Evolutionary conservation across 35 echinoderm and acorn worm genomes (phyloP).

Genomic region (Acanthaster planci): DNA sequence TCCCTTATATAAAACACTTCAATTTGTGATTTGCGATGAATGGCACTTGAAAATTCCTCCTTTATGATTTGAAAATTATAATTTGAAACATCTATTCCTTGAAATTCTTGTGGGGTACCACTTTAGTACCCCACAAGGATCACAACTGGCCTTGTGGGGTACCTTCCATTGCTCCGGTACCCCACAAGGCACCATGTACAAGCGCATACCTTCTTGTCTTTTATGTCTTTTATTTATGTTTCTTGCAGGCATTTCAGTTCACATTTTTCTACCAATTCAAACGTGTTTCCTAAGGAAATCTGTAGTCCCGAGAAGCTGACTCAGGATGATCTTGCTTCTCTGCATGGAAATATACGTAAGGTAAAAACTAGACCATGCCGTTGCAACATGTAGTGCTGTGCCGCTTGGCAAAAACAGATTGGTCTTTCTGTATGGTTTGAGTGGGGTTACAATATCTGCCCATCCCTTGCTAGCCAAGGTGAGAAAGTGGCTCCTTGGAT

Average conservation of each 20-base stretch:
- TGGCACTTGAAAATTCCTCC: not conserved
- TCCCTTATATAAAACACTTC: too few relatives aligned
- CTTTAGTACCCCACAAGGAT: too few relatives aligned
- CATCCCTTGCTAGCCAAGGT: too few relatives aligned
- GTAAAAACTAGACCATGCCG: too few relatives aligned
- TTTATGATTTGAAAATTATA: not conserved
- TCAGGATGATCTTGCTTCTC: conserved; percentile 36
- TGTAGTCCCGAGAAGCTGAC: conserved; percentile 56
- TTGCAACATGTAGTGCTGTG: not conserved
- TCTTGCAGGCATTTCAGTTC: not conserved
- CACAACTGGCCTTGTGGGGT: too few relatives aligned
- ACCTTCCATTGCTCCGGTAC: too few relatives aligned
- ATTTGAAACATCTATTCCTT: not conserved
- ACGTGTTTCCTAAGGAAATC: conserved; percentile 31
- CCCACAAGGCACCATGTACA: too few relatives aligned
- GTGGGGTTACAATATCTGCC: too few relatives aligned
- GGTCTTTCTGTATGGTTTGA: too few relatives aligned
- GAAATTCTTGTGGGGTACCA: too few relatives aligned
- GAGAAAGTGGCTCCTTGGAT: too few relatives aligned
- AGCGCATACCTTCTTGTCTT: not conserved
- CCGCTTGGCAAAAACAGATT: too few relatives aligned
- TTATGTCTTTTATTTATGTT: not conserved
- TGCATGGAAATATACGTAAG: conserved; percentile 65
- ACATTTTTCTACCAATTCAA: conserved; percentile 9
- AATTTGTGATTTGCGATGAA: not conserved